Conservation (phyloP, 2,888 invertebrate genomes). For the Melieria omissa region DNA sequence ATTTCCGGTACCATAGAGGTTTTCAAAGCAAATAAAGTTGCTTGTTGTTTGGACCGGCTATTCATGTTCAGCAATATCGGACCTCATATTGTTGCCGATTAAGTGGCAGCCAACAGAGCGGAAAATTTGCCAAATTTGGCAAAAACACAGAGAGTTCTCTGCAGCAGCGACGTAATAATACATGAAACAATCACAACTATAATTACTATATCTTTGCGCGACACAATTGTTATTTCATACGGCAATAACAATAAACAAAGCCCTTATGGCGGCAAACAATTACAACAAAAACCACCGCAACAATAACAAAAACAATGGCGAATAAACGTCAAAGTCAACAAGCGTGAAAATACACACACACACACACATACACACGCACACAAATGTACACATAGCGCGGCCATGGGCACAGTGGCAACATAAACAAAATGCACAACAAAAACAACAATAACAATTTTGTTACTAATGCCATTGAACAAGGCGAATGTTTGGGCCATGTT, state of each 20-base stretch:
- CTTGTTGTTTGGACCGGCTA: too few species aligned
- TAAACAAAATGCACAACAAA: not conserved
- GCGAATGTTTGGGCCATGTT: too few species aligned
- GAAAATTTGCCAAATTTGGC: not conserved
- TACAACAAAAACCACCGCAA: not conserved
- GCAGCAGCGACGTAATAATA: too few species aligned
- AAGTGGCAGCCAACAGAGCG: not conserved
- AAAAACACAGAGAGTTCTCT: not conserved
- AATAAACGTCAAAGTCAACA: conserved; percentile 16
- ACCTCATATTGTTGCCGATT: not conserved
- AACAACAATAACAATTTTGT: conserved; percentile 18
- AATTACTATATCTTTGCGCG: too few species aligned
- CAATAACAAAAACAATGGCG: not conserved
- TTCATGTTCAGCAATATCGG: too few species aligned
- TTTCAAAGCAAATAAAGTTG: too few species aligned
- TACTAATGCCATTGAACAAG: too few species aligned
- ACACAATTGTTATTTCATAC: too few species aligned
- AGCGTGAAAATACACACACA: not conserved
- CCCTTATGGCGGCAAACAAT: not conserved
- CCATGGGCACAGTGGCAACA: not conserved
- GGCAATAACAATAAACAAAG: too few species aligned
- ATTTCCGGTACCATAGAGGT: too few species aligned
- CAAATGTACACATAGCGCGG: not conserved
- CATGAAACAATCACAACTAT: too few species aligned
- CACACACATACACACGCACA: not conserved